Evolutionary conservation across 2,888 invertebrate species (phyloP).

Genomic region (Dermolepida albohirtum): DNA sequence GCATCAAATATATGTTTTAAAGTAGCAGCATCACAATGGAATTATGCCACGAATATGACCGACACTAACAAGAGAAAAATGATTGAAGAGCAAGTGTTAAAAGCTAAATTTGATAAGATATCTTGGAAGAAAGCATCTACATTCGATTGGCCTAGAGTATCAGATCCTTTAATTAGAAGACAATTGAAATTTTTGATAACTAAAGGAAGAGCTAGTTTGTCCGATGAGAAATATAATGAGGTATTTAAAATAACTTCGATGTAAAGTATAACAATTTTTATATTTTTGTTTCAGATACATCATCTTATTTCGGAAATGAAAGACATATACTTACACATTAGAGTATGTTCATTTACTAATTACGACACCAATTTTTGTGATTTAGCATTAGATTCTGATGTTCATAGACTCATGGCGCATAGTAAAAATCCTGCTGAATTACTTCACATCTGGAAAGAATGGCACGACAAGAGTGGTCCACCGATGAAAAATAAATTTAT

Average conservation of each 20-base stretch:
- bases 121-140: conserved; percentile 80
- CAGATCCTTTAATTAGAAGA: conserved; percentile 74
- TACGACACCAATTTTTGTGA: conserved; percentile 70
- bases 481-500: conserved; percentile 80
- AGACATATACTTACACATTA: conserved; percentile 78
- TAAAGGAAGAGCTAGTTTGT: conserved; percentile 78
- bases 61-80: conserved; percentile 77
- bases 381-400: conserved; percentile 73
- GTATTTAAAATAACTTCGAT: conserved; percentile 54
- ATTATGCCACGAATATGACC: conserved; percentile 81
- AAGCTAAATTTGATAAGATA: conserved; percentile 79
- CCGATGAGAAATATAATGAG: conserved; percentile 80
- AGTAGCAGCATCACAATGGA: conserved; percentile 80
- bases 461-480: conserved; percentile 84
- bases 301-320: conserved; percentile 83
- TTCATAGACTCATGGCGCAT: conserved; percentile 74
- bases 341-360: conserved; percentile 76
- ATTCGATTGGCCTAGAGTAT: conserved; percentile 76
- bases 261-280: conserved; percentile 12
- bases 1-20: conserved; percentile 79
- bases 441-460: conserved; percentile 82
- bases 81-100: conserved; percentile 77
- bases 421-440: conserved; percentile 82
- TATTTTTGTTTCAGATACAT: conserved; percentile 70
- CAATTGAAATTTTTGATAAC: conserved; percentile 79